These are phyloP conservation scores for Periparus ater DNA, from an alignment of 2,797 vertebrate genomes.

Conservation along the genomic window DNA sequence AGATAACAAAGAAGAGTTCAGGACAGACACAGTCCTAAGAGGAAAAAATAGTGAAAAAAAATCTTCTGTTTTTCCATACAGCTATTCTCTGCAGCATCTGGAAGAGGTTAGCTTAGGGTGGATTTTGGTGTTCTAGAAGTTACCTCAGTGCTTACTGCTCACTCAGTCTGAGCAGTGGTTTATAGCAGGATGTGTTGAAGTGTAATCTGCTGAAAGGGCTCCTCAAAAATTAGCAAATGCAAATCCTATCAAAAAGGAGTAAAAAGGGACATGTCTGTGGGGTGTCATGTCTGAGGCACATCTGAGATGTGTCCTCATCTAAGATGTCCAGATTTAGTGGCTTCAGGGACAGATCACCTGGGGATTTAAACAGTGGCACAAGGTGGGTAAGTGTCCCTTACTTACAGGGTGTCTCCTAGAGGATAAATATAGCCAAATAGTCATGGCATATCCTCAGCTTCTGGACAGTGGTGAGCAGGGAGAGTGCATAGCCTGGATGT, in stretches of 20 bases:
- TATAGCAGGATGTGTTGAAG: neutral
- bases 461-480: neutral
- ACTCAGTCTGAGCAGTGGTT: neutral
- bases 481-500: neutral
- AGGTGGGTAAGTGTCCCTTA: neutral
- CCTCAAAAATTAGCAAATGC: neutral
- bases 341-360: neutral
- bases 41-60: neutral
- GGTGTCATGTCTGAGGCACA: neutral
- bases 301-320: neutral
- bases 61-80: neutral
- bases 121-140: neutral
- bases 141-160: neutral
- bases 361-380: neutral
- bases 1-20: neutral
- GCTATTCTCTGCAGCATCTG: neutral
- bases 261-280: neutral
- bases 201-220: neutral
- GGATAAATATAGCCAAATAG: neutral
- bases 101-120: neutral
- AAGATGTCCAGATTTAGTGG: neutral
- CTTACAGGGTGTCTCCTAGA: neutral
- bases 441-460: neutral
- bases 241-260: neutral
- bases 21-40: neutral